A percentile compares a stretch with the other conserved stretches of the same genome.
phyloP scores from a whole-genome alignment of 2,113 vertebrate species.

The Maccullochella peelii region DNA sequence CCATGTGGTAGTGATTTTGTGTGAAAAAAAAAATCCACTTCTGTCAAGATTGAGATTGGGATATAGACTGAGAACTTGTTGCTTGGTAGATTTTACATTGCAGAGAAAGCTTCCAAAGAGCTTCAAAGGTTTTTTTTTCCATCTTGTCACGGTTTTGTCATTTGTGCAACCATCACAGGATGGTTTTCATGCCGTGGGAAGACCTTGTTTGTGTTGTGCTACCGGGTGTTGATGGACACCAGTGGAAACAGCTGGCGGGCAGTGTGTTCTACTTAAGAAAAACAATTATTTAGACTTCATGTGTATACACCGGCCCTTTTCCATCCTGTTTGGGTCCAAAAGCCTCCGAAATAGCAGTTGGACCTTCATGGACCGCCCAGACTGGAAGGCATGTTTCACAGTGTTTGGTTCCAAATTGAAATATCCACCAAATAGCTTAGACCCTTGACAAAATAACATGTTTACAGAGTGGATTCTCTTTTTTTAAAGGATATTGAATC shows the following conservation, averaged over 20 bases:
- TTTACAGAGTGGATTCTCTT: constrained; percentile 6
- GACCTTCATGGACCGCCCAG: background rate
- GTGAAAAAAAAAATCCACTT: constrained; percentile 21
- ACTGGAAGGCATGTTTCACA: constrained; percentile 11
- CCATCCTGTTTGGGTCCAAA: constrained; percentile 41
- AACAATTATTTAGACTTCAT: constrained; percentile 47
- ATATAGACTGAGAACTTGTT: constrained; percentile 15
- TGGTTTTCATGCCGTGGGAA: constrained; percentile 32
- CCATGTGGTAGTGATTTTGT: constrained; percentile 63
- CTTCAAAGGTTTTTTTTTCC: constrained; percentile 1
- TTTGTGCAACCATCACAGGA: constrained; percentile 15
- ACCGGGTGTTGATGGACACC: constrained; percentile 29
- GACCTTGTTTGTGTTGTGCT: constrained; percentile 41
- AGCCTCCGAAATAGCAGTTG: background rate
- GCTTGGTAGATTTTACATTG: constrained; percentile 4
- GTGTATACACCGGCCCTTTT: constrained; percentile 20
- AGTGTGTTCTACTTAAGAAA: constrained; percentile 1
- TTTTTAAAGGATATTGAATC: constrained; percentile 31
- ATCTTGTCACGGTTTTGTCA: constrained; percentile 7
- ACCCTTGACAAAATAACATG: constrained; percentile 37
- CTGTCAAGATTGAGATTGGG: constrained; percentile 30
- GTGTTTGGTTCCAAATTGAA: constrained; percentile 32
- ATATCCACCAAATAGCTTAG: constrained; percentile 14
- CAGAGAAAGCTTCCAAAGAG: background rate
- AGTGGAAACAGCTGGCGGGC: constrained; percentile 49